Conservation (phyloP, 2,888 invertebrate genomes). For the Plagodis dolabraria region DNA sequence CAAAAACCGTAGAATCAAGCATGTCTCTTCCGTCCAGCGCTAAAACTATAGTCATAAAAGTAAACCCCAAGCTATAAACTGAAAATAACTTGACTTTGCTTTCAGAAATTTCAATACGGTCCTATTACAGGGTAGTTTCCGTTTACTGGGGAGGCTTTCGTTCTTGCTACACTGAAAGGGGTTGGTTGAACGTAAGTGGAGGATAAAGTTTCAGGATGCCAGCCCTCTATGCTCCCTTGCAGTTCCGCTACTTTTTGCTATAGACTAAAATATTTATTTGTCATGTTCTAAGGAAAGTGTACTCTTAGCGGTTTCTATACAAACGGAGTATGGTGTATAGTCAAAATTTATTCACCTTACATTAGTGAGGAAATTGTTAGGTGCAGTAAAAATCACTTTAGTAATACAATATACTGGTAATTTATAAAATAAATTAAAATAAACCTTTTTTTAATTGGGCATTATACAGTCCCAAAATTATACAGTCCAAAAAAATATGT, state of each 20-base stretch:
- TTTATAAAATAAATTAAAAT: no score
- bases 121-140: background rate
- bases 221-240: conserved; percentile 3
- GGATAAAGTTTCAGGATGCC: conserved; percentile 24
- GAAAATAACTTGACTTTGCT: conserved; percentile 1
- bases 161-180: conserved; percentile 30
- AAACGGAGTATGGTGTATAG: no score
- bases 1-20: background rate
- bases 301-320: no score
- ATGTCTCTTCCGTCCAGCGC: background rate
- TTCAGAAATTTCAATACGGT: conserved; percentile 5
- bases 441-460: no score
- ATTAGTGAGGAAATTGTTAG: background rate
- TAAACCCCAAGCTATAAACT: conserved; percentile 1
- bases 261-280: no score
- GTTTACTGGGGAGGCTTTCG: conserved; percentile 21
- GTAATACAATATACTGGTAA: no score
- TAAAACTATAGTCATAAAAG: conserved; percentile 4
- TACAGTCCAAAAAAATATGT: no score
- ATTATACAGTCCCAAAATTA: no score
- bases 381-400: background rate
- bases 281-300: no score
- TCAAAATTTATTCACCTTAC: no score
- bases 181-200: conserved; percentile 28
- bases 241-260: no score